Evolutionary conservation across 2,113 vertebrate species (phyloP), one percentile per base, ranked within the genome.

Genomic region (Spheniscus mendiculus): DNA sequence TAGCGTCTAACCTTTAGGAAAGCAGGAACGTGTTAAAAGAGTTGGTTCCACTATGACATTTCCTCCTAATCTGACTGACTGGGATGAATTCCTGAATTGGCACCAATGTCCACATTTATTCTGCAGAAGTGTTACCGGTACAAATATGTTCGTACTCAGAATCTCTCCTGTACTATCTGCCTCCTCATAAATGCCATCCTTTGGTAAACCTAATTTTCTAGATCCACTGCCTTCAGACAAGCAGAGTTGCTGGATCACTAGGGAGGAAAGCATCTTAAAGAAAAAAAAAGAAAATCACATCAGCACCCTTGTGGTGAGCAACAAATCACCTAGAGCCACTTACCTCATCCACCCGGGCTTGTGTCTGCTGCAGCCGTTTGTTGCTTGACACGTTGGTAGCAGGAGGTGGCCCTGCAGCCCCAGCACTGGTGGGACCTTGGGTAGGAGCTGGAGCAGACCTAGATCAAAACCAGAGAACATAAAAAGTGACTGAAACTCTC

Each of bases 331-430:
- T 67, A 40, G 40, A 50, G 53, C n/a, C 69, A 66, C 98, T 97
- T 87, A 99, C 99, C 98, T 99, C 99, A 32, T 99, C 98, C 96
- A 99, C 99, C 94, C 98, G 99, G 84, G 99, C 99, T 98, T 99
- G 99, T 36, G 99, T 99, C 98, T 99, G 99, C 97, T 99, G 99
- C 98, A 99, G 98, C 93, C 99, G 97, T 77, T 99, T 99, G 97
- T 99, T 99, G 97, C 99, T 99, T 96, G 99, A 98, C 97, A 99
- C 98, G 91, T 98, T 99, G 92, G 98, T 97, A 84, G 96, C 95
- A 72, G 95, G 83, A 79, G 93, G 29, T 53, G 90, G 90, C 67
- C 93, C 93, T 70, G 98, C 97, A 63, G 88, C 96, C 69, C 98
- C 99, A 89, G 98, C 89, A 67, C 83, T 18, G 10, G 47, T 23